Percentiles rank a stretch among this genome's conserved stretches.
Evolutionary conservation across 2,113 vertebrate species (phyloP).

Genomic region (Genyomyrus donnyi): DNA sequence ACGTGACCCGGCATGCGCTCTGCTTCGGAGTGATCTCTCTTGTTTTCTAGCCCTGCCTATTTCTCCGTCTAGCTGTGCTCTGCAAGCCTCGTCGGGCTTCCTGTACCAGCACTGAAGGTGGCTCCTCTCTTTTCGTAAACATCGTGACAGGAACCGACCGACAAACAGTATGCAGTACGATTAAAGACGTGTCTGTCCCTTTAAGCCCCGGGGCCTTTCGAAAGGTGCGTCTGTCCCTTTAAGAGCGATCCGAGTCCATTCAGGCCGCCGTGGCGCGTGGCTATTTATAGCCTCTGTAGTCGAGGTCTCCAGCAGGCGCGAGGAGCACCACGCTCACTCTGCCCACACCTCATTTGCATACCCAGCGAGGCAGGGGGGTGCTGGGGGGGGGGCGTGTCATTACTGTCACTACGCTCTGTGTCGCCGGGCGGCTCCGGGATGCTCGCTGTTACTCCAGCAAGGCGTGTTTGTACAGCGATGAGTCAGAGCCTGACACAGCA

Average conservation of each 20-base stretch:
- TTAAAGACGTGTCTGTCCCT: not conserved
- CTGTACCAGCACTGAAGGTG: not conserved
- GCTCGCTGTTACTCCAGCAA: conserved; percentile 34
- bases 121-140: not conserved
- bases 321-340: conserved; percentile 17
- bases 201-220: not conserved
- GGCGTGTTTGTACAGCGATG: conserved; percentile 36
- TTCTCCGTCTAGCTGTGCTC: no score
- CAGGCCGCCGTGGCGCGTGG: conserved; percentile 30
- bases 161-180: not conserved
- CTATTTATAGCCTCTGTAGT: conserved; percentile 53
- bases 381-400: not conserved
- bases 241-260: conserved; percentile 41
- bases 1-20: not conserved
- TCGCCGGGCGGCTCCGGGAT: not conserved
- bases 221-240: conserved; percentile 37
- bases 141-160: not conserved
- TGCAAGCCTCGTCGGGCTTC: not conserved
- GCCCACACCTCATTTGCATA: conserved; percentile 27
- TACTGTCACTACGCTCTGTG: not conserved
- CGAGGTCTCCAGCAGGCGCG: conserved; percentile 44
- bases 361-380: not conserved
- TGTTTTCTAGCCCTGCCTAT: not conserved
- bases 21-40: not conserved
- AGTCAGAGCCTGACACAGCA: conserved; percentile 40